phyloP scores from a whole-genome alignment of 2,888 invertebrate species.

The Periphyllus acericola region DNA sequence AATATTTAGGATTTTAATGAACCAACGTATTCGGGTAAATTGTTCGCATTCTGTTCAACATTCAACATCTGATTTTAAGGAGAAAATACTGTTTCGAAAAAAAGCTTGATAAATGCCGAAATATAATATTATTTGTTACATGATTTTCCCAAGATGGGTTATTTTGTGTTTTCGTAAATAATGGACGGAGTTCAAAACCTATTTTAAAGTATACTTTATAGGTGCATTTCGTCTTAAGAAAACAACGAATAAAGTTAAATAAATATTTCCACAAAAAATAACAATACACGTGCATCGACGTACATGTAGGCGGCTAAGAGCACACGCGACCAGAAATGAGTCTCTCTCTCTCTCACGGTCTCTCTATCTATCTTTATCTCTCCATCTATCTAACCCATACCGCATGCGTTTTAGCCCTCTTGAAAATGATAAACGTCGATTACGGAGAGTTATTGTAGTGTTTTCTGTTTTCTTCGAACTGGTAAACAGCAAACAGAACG shows the following conservation, averaged over 20 bases:
- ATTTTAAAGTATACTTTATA: background rate
- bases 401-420: no score
- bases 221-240: background rate
- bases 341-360: background rate
- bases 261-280: constrained; percentile 1
- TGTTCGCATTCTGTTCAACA: no score
- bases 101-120: background rate
- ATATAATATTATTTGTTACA: background rate
- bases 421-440: background rate
- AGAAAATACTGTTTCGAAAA: no score
- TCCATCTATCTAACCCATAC: background rate
- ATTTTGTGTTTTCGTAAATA: background rate
- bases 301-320: background rate
- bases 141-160: background rate
- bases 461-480: background rate
- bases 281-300: background rate
- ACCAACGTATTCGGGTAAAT: no score
- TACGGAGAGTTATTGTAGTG: background rate
- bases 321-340: background rate
- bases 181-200: background rate
- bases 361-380: background rate
- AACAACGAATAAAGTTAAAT: constrained; percentile 28
- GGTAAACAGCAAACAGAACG: background rate
- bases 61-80: no score
- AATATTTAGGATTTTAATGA: no score